Percentiles rank a stretch among this genome's conserved stretches.
These are phyloP conservation scores for Shinisaurus crocodilurus DNA, from an alignment of 2,113 vertebrate genomes.

Conservation along the genomic window DNA sequence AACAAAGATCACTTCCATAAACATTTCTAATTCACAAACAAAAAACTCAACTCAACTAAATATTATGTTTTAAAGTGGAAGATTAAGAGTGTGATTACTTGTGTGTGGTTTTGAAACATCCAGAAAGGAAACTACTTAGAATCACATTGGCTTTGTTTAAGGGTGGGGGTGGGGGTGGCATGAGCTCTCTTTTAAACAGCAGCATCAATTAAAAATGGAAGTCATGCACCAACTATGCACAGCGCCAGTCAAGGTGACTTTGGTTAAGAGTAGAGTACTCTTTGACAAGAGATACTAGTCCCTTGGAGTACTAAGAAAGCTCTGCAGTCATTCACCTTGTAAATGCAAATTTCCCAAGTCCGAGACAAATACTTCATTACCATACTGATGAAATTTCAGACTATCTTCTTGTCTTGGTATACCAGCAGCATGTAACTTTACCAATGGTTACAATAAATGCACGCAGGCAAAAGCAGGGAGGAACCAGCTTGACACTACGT, in stretches of 20 bases:
- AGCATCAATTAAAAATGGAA: conserved; percentile 11
- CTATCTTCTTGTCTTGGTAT: background rate
- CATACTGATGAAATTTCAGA: conserved; percentile 32
- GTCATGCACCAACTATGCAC: background rate
- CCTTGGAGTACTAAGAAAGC: background rate
- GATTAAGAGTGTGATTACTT: conserved; percentile 44
- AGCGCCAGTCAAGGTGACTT: conserved; percentile 14
- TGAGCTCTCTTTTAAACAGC: background rate
- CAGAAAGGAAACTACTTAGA: background rate
- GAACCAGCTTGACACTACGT: background rate
- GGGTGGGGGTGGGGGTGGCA: background rate
- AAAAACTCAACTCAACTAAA: conserved; percentile 14
- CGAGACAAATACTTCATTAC: conserved; percentile 35
- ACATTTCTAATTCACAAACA: conserved; percentile 56
- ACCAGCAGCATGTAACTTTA: background rate
- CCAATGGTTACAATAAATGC: background rate
- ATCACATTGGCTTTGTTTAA: background rate
- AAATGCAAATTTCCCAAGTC: conserved; percentile 23
- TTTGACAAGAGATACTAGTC: background rate
- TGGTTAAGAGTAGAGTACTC: background rate
- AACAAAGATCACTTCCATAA: conserved; percentile 41
- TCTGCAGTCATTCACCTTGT: conserved; percentile 18
- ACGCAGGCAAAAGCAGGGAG: background rate
- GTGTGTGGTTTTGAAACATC: conserved; percentile 2
- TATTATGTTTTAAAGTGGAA: conserved; percentile 52